Evolutionary conservation across 2,113 vertebrate genomes (phyloP).

Genomic region (Grallaria varia): DNA sequence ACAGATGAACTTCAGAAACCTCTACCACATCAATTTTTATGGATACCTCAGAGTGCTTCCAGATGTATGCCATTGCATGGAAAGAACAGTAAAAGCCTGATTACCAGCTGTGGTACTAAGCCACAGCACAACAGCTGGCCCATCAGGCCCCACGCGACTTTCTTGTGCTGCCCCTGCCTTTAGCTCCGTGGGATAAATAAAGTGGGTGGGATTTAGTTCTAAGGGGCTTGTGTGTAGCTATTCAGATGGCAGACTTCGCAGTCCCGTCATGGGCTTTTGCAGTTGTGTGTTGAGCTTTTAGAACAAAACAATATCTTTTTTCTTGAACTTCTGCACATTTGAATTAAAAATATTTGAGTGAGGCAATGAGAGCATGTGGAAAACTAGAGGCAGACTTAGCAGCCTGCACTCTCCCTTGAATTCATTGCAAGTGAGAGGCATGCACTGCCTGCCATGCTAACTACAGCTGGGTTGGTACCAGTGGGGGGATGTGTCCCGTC

Average conservation of each 20-base stretch:
- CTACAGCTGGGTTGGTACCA: not conserved
- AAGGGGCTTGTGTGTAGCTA: not conserved
- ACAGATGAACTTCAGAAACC: not conserved
- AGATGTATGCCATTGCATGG: not conserved
- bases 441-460: fast-evolving
- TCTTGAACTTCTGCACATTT: not conserved
- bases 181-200: not conserved
- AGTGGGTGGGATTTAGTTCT: not conserved
- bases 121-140: not conserved
- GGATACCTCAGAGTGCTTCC: not conserved
- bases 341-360: not conserved
- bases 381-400: not conserved
- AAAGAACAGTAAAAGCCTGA: not conserved
- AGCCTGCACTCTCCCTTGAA: not conserved
- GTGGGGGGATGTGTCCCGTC: not conserved
- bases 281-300: not conserved
- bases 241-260: not conserved
- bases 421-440: not conserved
- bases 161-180: not conserved
- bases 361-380: fast-evolving
- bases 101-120: not conserved
- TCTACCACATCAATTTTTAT: not conserved
- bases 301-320: not conserved
- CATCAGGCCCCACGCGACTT: not conserved
- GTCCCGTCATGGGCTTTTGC: not conserved